phyloP scores from a whole-genome alignment of 2,797 vertebrate species.

The Hapalemur alaotrensis region DNA sequence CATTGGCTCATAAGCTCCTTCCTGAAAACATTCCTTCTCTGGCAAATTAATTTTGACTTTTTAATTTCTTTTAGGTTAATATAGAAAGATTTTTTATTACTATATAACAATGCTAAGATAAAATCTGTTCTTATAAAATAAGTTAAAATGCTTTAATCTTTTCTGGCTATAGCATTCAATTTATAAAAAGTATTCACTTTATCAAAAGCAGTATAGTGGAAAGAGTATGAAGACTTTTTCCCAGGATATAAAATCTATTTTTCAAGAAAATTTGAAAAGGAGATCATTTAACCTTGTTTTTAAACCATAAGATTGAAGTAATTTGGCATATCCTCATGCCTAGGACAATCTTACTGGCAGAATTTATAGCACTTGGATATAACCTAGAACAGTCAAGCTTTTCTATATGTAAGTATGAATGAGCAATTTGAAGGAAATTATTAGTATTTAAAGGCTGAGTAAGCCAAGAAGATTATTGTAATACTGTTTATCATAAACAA shows the following conservation, averaged over 20 bases:
- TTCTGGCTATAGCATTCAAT: slow-evolving; percentile 53
- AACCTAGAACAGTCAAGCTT: slow-evolving; percentile 33
- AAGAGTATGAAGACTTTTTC: slow-evolving; percentile 51
- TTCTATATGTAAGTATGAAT: slow-evolving; percentile 16
- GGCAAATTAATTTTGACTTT: slow-evolving; percentile 56
- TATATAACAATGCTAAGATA: slow-evolving; percentile 56
- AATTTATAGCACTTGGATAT: slow-evolving; percentile 44
- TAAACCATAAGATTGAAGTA: slow-evolving; percentile 60
- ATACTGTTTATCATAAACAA: background rate
- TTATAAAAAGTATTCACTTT: slow-evolving; percentile 56
- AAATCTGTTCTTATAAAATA: background rate
- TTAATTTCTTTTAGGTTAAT: slow-evolving; percentile 54
- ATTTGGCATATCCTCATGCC: background rate
- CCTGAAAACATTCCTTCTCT: slow-evolving; percentile 50
- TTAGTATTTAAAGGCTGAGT: background rate
- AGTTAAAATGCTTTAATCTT: slow-evolving; percentile 60
- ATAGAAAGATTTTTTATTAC: slow-evolving; percentile 55
- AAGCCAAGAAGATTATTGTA: background rate
- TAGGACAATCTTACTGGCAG: slow-evolving; percentile 65
- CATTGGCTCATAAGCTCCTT: slow-evolving; percentile 37
- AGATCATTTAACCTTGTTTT: slow-evolving; percentile 58
- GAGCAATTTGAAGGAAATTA: slow-evolving; percentile 44
- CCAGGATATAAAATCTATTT: slow-evolving; percentile 59
- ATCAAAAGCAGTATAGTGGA: slow-evolving; percentile 55
- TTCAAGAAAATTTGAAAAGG: slow-evolving; percentile 47